Base-by-base conservation (phyloP, 2,113 vertebrate genomes). In the Ellobius talpinus region DNA sequence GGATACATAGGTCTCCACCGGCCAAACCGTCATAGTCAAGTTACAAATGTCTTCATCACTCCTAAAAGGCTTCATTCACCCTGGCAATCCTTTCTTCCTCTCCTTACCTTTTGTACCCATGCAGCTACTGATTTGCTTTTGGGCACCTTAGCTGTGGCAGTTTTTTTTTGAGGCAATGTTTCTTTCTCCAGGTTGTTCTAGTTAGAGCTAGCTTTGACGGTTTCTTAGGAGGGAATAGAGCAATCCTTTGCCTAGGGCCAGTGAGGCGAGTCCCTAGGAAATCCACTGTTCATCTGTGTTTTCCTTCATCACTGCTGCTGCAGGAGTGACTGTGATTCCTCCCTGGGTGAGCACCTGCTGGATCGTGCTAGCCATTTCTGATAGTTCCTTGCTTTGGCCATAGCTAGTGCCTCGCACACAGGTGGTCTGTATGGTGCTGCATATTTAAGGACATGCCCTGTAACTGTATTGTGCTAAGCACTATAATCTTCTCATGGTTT, bases 391-490 rank as follows among this genome's bases (percentile, higher is more conserved):
- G 58, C 74, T 50, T 21, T 68, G 70, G 24, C 36, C 7, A 63
- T 23, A n/a, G 23, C 79, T 36, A 66, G 23, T 77, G 90, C 63
- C 76, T 79, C 50, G 76, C 5, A 52, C 31, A 24, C 0, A 16
- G 7, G 31, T 29, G 31, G 42, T 74, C 19, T 36, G 6, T 52
- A n/a, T 66, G 73, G 88, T 66, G 39, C 36, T 12, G 63, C 90
- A 26, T 58, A 63, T 5, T 68, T 42, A 6, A 50, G 26, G 31
- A 26, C 1, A 73, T 42, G 24, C 47, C 61, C 1, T 91, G 21
- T 96, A 78, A 24, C 96, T 45, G 94, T 93, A 93, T 97, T 89
- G 74, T 33, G 84, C 81, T 79, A 91, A 94, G 47, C 55, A 96
- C 39, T 77, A 7, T 89, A 91, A 91, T 90, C 39, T n/a, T 24